Evolutionary conservation across 2,797 vertebrate genomes (phyloP).

Genomic region (Chloroceryle amazona): DNA sequence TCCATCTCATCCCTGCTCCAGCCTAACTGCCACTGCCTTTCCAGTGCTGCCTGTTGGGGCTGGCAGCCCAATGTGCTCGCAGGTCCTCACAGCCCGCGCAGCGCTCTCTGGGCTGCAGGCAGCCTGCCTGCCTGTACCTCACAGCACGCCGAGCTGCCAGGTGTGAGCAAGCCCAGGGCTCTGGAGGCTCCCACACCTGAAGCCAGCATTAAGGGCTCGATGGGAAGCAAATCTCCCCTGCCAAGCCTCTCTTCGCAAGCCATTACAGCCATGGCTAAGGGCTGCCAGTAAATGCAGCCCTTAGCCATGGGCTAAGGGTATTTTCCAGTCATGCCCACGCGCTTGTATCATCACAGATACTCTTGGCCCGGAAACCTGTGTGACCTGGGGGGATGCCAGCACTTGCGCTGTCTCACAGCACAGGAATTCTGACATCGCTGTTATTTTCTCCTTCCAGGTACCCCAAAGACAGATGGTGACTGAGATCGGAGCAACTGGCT

Average conservation of each 20-base stretch:
- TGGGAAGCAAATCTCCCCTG: neutral
- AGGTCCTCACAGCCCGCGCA: neutral
- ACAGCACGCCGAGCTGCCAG: fast-evolving
- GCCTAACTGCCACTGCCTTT: neutral
- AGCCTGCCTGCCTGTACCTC: neutral
- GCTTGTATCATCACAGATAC: neutral
- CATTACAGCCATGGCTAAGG: neutral
- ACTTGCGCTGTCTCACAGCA: fast-evolving
- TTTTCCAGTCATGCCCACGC: neutral
- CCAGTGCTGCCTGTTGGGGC: fast-evolving
- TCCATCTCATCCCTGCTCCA: neutral
- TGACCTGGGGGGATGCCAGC: neutral
- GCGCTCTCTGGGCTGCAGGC: fast-evolving
- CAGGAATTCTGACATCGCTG: neutral
- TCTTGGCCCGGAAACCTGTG: neutral
- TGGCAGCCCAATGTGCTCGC: fast-evolving
- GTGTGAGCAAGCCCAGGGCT: neutral
- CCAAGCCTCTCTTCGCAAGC: slow-evolving; percentile 23
- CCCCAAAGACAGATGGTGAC: neutral
- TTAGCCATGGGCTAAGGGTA: too few relatives aligned
- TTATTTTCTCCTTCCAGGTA: neutral
- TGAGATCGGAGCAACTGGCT: neutral
- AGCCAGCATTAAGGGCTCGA: neutral
- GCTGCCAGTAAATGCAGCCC: neutral
- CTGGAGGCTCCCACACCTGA: neutral